Base-by-base conservation (phyloP, 92 coral and sea anemone genomes). In the Zoanthus sansibaricus region DNA sequence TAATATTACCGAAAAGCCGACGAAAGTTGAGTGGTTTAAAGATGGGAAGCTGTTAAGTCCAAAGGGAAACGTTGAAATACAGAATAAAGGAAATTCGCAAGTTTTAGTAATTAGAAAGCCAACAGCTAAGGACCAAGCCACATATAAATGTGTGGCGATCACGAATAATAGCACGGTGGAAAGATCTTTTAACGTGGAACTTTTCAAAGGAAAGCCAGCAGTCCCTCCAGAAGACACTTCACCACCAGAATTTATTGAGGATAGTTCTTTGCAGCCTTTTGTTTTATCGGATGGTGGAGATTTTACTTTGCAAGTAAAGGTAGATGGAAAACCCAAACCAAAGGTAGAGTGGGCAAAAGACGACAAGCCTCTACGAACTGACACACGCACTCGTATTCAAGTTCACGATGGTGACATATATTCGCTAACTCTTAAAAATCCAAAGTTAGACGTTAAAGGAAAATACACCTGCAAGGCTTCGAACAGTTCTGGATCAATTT, bases 341-440 rank as follows among this genome's bases (percentile, higher is more conserved):
- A 90, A 83, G 20, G 87, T 97, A 21, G 95, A 95, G 82, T 97
- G 99, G 99, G 87, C 84, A 61, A 87, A 93, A 88, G 92, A 88
- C 48, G 92, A 79, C 42, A 86, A 83, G 48, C 83, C 71, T 18
- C 49, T 89, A 12, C 54, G 30, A 49, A 66, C 76, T 6, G 72
- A 61, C 73, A 18, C 86, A 9, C 89, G 77, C 11, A 92, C 82
- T 46, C 88, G 59, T 12, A 86, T 79, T 86, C 94, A 95, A 83
- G 79, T 85, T 56, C 79, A 86, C 32, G 88, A 89, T 33, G 75
- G 79, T 18, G 90, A 92, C 54, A 79, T 76, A 0, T 71, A 84
- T 64, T 72, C 91, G 9, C 89, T 93, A 51, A 62, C 90, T 76
- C 89, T 93, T 21, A 83, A 79, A 66, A 79, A 64, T 48, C 80